Base-by-base conservation (phyloP, 2,113 vertebrate genomes). In the Ornithorhynchus anatinus region DNA sequence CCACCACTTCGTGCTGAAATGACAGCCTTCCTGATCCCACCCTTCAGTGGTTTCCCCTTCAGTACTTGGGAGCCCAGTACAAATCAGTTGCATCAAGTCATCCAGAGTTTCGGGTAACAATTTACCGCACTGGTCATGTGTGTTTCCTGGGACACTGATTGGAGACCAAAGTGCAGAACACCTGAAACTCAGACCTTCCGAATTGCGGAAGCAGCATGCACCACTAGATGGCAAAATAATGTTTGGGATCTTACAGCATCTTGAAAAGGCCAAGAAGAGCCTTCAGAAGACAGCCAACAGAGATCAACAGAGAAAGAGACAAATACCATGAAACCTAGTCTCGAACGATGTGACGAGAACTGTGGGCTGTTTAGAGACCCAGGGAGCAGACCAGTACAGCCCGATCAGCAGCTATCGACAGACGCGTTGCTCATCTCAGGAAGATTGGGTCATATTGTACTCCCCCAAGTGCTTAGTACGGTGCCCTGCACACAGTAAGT, bases 141-240 rank as follows among this genome's bases (percentile, higher is more conserved):
- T 25, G 35, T 5, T 3, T 29, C 22, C 6, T 23, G 59, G 7
- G 15, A 38, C 0, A 0, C 2, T 4, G 19, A 32, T 20, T 36
- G 40, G 16, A 19, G 1, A 62, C 36, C 5, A 35, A 36, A 53
- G 43, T 4, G 2, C 19, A 10, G 23, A 16, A 29, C 51, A 60
- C 16, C 17, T 35, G n/a, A 53, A 56, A 1, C 1, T 7, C 1
- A 7, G 0, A 0, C 19, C 57, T 12, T n/a, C 10, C 1, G 29
- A 50, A 29, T 1, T 37, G 10, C 13, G 50, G 33, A 45, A 25
- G 1, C 7, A 63, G 8, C 32, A 62, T 19, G 0, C 40, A 84
- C 89, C 91, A 85, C 88, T 80, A 92, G 93, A 79, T 91, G 93
- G 89, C 92, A 90, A 82, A 88, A 52, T 53, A 38, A 70, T 39